Evolutionary conservation across 2,113 vertebrate genomes (phyloP).

Genomic region (Apteryx owenii): DNA sequence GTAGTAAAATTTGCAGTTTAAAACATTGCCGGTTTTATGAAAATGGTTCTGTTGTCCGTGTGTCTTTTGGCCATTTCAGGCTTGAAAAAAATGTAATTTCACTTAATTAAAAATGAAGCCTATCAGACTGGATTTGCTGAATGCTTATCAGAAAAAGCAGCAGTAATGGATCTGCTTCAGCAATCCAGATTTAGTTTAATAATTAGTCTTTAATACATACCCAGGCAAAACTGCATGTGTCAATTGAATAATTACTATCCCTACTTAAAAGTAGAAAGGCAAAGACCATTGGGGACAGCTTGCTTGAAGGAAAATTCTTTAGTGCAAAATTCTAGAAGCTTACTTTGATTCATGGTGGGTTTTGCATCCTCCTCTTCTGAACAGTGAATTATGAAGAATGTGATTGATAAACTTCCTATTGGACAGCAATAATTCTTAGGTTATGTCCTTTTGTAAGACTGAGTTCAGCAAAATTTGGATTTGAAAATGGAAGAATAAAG

Average conservation of each 20-base stretch:
- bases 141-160: neutral
- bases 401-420: neutral
- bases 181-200: neutral
- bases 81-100: neutral
- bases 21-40: neutral
- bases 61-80: neutral
- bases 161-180: neutral
- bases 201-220: neutral
- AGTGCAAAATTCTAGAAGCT: neutral
- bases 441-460: neutral
- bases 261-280: neutral
- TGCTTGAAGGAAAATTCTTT: neutral
- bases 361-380: neutral
- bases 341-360: neutral
- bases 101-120: neutral
- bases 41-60: neutral
- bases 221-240: neutral
- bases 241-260: neutral
- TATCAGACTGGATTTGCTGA: neutral
- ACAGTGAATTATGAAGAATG: neutral
- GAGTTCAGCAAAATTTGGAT: neutral
- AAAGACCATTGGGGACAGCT: neutral
- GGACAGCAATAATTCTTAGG: neutral
- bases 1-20: neutral
- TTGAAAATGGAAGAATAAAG: neutral